These are phyloP conservation scores for Xiphias gladius DNA, from an alignment of 2,113 vertebrate species.

Conservation along the genomic window DNA sequence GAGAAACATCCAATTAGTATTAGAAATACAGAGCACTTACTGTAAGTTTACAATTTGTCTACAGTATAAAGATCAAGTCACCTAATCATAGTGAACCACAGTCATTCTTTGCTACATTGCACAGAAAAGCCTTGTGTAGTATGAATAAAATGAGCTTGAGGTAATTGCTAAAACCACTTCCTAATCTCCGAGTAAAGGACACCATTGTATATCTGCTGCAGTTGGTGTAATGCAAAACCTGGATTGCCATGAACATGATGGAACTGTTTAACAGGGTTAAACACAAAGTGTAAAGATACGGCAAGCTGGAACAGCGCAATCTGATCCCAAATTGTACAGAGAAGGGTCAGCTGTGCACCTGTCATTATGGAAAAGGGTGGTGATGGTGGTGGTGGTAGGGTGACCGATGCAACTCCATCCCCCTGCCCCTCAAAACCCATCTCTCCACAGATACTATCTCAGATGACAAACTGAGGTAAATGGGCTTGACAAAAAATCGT, in stretches of 20 bases:
- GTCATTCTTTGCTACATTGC: slow-evolving; percentile 21
- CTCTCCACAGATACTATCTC: slow-evolving; percentile 67
- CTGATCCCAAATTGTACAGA: slow-evolving; percentile 65
- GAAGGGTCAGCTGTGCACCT: slow-evolving; percentile 78
- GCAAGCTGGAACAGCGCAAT: slow-evolving; percentile 66
- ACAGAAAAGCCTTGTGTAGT: slow-evolving; percentile 53
- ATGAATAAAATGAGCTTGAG: slow-evolving; percentile 46
- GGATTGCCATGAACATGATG: slow-evolving; percentile 34
- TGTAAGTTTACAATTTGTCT: slow-evolving; percentile 33
- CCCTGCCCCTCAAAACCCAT: slow-evolving; percentile 53
- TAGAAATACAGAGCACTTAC: slow-evolving; percentile 4
- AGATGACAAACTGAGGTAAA: slow-evolving; percentile 52
- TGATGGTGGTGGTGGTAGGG: slow-evolving; percentile 25
- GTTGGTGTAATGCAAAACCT: slow-evolving; percentile 71
- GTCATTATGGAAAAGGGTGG: slow-evolving; percentile 53
- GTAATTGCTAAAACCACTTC: slow-evolving; percentile 52
- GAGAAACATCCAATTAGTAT: background rate
- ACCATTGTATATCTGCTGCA: slow-evolving; percentile 56
- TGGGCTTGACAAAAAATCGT: slow-evolving; percentile 47
- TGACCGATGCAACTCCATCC: slow-evolving; percentile 52
- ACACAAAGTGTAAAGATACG: slow-evolving; percentile 57
- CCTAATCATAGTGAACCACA: slow-evolving; percentile 36
- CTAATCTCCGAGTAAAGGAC: slow-evolving; percentile 64
- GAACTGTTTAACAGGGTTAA: slow-evolving; percentile 66
- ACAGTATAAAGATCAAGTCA: slow-evolving; percentile 31